Conservation (phyloP, 2,888 invertebrate species). For the Acrocyrtus sp. region DNA sequence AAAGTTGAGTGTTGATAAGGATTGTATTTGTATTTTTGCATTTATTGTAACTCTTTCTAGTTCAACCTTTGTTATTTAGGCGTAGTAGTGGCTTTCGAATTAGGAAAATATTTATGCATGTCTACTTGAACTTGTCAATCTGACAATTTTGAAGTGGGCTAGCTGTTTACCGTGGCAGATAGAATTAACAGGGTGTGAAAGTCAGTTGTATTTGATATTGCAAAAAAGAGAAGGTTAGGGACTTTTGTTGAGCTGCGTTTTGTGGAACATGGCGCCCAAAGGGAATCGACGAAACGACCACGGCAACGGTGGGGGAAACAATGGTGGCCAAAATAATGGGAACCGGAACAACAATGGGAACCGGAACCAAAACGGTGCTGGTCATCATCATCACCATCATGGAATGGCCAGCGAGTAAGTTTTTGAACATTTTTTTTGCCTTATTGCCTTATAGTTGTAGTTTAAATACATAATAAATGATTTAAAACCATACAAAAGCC, state of each 20-base stretch:
- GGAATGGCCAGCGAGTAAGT: slow-evolving; percentile 45
- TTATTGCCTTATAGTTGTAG: neutral
- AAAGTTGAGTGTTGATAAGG: too few relatives aligned
- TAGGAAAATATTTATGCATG: neutral
- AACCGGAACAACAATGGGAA: slow-evolving; percentile 28
- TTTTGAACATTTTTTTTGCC: neutral
- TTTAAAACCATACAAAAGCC: too few relatives aligned
- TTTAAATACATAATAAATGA: too few relatives aligned
- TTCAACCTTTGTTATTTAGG: too few relatives aligned
- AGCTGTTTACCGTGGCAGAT: neutral
- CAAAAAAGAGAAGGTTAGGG: neutral
- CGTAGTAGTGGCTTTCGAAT: too few relatives aligned
- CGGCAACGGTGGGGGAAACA: slow-evolving; percentile 19
- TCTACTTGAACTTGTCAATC: too few relatives aligned
- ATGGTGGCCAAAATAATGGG: slow-evolving; percentile 18
- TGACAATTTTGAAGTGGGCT: too few relatives aligned
- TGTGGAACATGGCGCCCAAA: slow-evolving; percentile 45
- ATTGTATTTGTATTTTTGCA: too few relatives aligned
- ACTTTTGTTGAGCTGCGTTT: neutral
- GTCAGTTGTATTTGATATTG: neutral
- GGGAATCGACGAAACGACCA: slow-evolving; percentile 29
- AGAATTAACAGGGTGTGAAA: neutral
- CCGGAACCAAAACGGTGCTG: slow-evolving; percentile 27
- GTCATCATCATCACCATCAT: slow-evolving; percentile 15
- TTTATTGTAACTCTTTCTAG: too few relatives aligned